Evolutionary conservation across 2,113 vertebrate species (phyloP).

Genomic region (Desmodus rotundus): DNA sequence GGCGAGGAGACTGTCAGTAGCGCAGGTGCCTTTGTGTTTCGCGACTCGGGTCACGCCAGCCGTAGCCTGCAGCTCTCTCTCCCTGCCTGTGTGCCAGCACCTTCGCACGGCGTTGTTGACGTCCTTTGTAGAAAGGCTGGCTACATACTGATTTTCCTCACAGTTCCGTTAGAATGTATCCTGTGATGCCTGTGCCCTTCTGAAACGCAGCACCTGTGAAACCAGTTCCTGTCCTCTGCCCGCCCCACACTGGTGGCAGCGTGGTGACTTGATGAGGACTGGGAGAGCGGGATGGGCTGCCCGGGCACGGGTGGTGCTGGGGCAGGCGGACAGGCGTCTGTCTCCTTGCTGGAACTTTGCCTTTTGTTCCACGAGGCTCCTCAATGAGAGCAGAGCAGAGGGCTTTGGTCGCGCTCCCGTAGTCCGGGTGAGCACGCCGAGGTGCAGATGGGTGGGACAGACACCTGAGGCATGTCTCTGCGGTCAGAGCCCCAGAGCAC

Average conservation of each 20-base stretch:
- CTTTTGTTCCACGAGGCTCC: not conserved
- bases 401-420: not conserved
- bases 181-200: constrained; percentile 33
- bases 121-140: constrained; percentile 51
- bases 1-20: too few species aligned
- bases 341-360: not conserved
- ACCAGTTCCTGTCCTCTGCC: not conserved
- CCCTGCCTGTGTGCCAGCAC: not conserved
- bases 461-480: not conserved
- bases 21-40: too few species aligned
- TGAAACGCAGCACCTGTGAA: not conserved
- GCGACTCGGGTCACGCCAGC: too few species aligned
- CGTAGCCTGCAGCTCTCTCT: not conserved
- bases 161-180: constrained; percentile 45
- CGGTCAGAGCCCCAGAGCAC: not conserved
- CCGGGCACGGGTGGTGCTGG: not conserved
- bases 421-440: not conserved
- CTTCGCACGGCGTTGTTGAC: not conserved
- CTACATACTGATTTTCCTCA: constrained; percentile 11
- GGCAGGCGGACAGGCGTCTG: not conserved
- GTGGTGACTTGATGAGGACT: not conserved
- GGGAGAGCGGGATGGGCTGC: not conserved
- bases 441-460: not conserved
- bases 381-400: not conserved
- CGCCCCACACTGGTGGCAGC: not conserved